Evolutionary conservation across 2,888 invertebrate genomes (phyloP).

Genomic region (Chrysodeixis includens): DNA sequence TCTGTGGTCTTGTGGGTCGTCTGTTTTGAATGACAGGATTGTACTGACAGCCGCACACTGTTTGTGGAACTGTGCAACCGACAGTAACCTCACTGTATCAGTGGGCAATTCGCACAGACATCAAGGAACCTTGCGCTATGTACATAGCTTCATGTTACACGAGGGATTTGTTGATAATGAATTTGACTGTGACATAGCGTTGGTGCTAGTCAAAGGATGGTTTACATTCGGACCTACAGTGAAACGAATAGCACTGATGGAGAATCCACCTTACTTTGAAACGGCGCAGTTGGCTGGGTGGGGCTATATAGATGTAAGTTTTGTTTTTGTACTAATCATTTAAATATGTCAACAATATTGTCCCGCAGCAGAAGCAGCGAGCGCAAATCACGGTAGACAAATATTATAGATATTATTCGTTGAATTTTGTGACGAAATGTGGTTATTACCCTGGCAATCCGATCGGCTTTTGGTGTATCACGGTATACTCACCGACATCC

Average conservation of each 20-base stretch:
- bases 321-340: no score
- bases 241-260: constrained; percentile 52
- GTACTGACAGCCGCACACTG: constrained; percentile 69
- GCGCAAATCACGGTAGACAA: no score
- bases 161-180: accelerated
- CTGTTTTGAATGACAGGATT: constrained; percentile 63
- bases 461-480: no score
- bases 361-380: no score
- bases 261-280: constrained; percentile 34
- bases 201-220: constrained; percentile 26
- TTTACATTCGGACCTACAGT: constrained; percentile 35
- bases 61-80: constrained; percentile 14
- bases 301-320: constrained; percentile 57
- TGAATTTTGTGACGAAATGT: no score
- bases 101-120: constrained; percentile 38
- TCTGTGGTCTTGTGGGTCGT: constrained; percentile 62
- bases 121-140: constrained; percentile 14
- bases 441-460: no score
- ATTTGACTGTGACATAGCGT: constrained; percentile 49
- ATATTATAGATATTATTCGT: no score
- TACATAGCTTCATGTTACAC: constrained; percentile 32
- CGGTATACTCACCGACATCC: no score
- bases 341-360: no score
- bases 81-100: constrained; percentile 6
- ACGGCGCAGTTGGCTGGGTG: constrained; percentile 58